Base-by-base conservation (phyloP, 2,113 vertebrate species). In the Podarcis raffonei region DNA sequence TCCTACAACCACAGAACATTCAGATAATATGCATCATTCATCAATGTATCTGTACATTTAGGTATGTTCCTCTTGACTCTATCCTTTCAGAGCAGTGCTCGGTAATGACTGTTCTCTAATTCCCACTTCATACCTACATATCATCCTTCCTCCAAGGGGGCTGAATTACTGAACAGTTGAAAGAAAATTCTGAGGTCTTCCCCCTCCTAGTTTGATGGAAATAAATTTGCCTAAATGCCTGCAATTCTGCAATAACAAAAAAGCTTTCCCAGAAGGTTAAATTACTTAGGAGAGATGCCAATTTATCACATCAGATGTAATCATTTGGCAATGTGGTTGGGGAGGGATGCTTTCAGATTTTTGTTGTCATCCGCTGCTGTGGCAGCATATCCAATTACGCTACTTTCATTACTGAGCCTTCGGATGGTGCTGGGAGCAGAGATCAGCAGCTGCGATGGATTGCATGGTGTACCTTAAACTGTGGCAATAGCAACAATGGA, bases 271-370 rank as follows among this genome's bases (percentile, higher is more conserved):
- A 74, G 87, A 92, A 94, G 84, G 82, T 77, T 74, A 88, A 89
- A 93, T 94, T 91, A 91, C 93, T 93, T 81, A 90, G 89, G 92
- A 95, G 32, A 0, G 0, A 88, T 93, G 86, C 84, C 88, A 86
- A 81, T 90, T 94, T 93, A 80, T 90, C 91, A 91, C 87, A 92
- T 81, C 92, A 95, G 90, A 79, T 91, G 91, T 53, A 90, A 94
- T 93, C 92, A 94, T 88, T 88, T 89, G 89, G 88, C 84, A 89
- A 83, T 53, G 69, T 0, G 9, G 48, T 53, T 11, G 81, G 88
- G 71, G 85, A 37, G 4, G 89, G 92, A 90, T 0, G 8, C 91
- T 94, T 81, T 76, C 89, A 93, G 90, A 81, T 83, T 93, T 90
- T 79, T 93, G 27, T 72, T 72, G 91, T 89, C 92, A 48, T 3